Base-by-base conservation (phyloP, 2,888 invertebrate genomes). In the Gymnosoma rotundatum region DNA sequence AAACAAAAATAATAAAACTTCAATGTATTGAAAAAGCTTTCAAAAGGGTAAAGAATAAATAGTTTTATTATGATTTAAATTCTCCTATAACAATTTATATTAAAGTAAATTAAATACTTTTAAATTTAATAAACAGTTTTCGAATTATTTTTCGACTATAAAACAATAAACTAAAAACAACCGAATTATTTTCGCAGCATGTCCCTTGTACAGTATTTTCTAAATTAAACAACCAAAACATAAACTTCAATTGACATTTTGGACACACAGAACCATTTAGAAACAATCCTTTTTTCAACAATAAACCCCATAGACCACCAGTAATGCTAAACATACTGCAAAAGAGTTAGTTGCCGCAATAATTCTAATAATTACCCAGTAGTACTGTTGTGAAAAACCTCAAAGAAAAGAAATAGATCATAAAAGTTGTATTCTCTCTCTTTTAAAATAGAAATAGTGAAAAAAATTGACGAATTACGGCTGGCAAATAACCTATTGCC, bases 211-310 rank as follows among this genome's bases (percentile, higher is more conserved):
- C 7, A 42, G 42, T 42, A n/a, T 48, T 16, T n/a, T 48, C 6
- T 16, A 48, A 48, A 16, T 48, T 48, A 14, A 48, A n/a, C 45
- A 48, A 48, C 45, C 45, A 48, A 48, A 14, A 12, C 45, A 16
- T 48, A 48, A 48, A 48, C 14, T 48, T 2, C 16, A 48, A 48
- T 48, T 48, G 16, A 0, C 45, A 48, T 6, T 66, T 66, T 66
- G n/a, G 25, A 50, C 32, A 32, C 9, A 66, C 50, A 50, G 18
- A 50, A 32, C n/a, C 50, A 66, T 66, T 50, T 32, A 25, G 32
- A 32, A 66, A 50, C 50, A 66, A 66, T 48, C 25, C 32, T 7
- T 18, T 50, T 50, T 66, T 12, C 45, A 45, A 12, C 18, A n/a
- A 48, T 9, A 18, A 12, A 48, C n/a, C 20, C 61, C 38, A 20